A percentile compares a stretch with the other conserved stretches of the same genome.
These are phyloP conservation scores for Podocnemis expansa DNA, from an alignment of 2,113 vertebrate genomes.

Conservation along the genomic window DNA sequence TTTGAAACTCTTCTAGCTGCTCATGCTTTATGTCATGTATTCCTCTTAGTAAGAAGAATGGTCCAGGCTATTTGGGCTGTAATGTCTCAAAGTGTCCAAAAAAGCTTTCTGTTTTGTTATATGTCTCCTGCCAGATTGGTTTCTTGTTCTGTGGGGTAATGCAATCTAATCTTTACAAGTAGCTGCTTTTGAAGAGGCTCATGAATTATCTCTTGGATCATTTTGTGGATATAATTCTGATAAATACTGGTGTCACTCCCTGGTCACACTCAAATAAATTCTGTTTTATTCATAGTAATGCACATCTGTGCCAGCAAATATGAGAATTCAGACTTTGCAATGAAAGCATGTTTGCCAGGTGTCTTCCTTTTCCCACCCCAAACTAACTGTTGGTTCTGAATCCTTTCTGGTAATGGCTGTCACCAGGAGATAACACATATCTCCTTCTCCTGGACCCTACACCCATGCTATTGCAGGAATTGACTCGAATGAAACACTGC, in stretches of 20 bases:
- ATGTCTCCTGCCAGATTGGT: background rate
- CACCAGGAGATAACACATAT: background rate
- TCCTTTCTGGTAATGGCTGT: background rate
- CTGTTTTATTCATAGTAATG: constrained; percentile 33
- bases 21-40: background rate
- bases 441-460: background rate
- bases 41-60: background rate
- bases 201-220: constrained; percentile 27
- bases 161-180: background rate
- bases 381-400: background rate
- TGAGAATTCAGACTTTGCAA: constrained; percentile 12
- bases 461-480: background rate
- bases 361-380: constrained; percentile 50
- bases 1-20: background rate
- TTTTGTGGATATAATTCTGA: constrained; percentile 30
- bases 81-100: background rate
- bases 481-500: background rate
- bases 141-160: background rate
- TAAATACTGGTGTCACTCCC: constrained; percentile 37
- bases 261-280: constrained; percentile 47
- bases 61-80: background rate
- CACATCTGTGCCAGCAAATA: background rate
- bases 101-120: fast-evolving
- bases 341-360: constrained; percentile 5
- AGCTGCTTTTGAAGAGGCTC: background rate